phyloP scores from a whole-genome alignment of 35 echinoderm and acorn worm species.

The Ophiothrix spiculata region DNA sequence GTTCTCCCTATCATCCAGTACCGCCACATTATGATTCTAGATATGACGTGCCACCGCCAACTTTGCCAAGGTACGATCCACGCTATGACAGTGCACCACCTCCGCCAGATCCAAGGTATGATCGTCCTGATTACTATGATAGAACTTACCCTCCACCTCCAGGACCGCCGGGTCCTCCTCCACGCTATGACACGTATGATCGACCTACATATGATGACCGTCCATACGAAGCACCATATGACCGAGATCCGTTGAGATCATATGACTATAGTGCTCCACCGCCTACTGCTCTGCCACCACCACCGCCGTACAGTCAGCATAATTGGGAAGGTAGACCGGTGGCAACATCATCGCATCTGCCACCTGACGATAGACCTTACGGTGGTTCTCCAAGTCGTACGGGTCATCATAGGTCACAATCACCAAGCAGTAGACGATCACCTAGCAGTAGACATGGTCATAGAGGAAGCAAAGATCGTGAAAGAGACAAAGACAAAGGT shows the following conservation, averaged over 20 bases:
- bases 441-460: background rate
- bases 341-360: background rate
- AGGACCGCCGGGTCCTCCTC: conserved; percentile 4
- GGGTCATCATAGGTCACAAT: conserved; percentile 15
- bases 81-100: background rate
- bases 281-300: background rate
- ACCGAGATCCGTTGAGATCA: background rate
- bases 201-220: conserved; percentile 27
- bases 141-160: conserved; percentile 15
- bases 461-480: conserved; percentile 35
- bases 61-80: background rate
- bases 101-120: conserved; percentile 26
- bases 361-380: conserved; percentile 20
- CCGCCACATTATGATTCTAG: conserved; percentile 32
- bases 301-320: background rate
- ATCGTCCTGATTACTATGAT: conserved; percentile 22
- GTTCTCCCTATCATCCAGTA: background rate
- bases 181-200: background rate
- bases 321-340: conserved; percentile 20
- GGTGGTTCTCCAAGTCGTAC: background rate
- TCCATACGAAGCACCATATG: conserved; percentile 29
- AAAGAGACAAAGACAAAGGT: conserved; percentile 38
- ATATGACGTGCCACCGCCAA: conserved; percentile 5
- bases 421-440: too few species aligned
- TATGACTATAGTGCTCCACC: background rate